Percentiles rank a stretch among this genome's conserved stretches.
These are phyloP conservation scores for Caerostris darwini DNA, from an alignment of 1,140 invertebrate species.

Conservation along the genomic window DNA sequence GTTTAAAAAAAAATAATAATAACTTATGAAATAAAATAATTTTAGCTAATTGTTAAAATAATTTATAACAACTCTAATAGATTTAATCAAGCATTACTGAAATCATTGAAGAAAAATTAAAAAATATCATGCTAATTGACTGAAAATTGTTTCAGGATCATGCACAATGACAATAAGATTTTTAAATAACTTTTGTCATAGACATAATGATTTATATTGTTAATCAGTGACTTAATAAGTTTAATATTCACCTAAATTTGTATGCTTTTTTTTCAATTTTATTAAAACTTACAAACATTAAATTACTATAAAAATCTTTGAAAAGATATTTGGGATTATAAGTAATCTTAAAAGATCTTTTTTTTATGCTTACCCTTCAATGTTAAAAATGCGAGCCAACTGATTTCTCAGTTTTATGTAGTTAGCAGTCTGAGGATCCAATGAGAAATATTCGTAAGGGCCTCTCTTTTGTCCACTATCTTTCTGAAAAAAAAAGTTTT, in stretches of 20 bases:
- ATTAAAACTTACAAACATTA: not conserved
- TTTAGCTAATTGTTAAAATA: too few species aligned
- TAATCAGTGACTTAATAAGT: not conserved
- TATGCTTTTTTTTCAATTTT: not conserved
- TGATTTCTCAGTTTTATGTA: constrained; percentile 41
- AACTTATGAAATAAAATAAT: too few species aligned
- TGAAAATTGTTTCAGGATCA: too few species aligned
- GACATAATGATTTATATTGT: not conserved
- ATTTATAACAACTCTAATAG: too few species aligned
- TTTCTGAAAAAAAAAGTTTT: constrained; percentile 3
- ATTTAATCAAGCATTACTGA: too few species aligned
- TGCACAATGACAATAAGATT: too few species aligned
- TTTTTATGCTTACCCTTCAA: constrained; percentile 51
- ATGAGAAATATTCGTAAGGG: constrained; percentile 3
- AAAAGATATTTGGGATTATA: not conserved
- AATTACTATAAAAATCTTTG: not conserved
- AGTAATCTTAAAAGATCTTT: not conserved
- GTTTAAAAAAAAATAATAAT: too few species aligned
- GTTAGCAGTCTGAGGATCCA: constrained; percentile 28
- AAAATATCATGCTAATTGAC: too few species aligned
- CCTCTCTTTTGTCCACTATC: constrained; percentile 6
- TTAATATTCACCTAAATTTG: not conserved
- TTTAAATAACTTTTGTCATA: not conserved
- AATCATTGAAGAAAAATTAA: too few species aligned
- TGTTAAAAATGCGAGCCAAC: constrained; percentile 46